Base-by-base conservation (phyloP, 2,888 invertebrate genomes). In the Ptychoptera albimana region DNA sequence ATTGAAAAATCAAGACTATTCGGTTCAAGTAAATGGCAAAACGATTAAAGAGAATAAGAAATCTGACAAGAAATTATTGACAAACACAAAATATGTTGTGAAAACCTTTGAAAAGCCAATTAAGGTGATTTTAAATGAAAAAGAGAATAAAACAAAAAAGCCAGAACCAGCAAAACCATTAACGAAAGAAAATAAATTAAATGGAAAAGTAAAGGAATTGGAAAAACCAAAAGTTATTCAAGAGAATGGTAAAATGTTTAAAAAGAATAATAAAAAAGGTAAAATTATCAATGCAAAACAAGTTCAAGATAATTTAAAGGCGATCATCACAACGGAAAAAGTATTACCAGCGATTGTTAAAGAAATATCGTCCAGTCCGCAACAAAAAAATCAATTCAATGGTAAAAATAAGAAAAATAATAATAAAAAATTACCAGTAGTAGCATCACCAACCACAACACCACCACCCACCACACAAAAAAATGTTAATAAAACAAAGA, bases 91-190 rank as follows among this genome's bases (percentile, higher is more conserved):
- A 48, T 58, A 61, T n/a, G 60, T 61, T 3, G 63, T 62, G 4
- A 60, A 60, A 46, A 63, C 63, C 3, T 64, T 64, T 43, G 64
- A 64, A 41, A 57, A 63, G 37, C 61, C 64, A 0, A 44, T 57
- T 1, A 62, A 64, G 44, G 50, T 55, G 1, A 48, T 52, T 7
- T 32, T 9, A 8, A 60, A 57, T 30, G 55, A 54, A 34, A 50
- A 52, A 31, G 49, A 47, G 8, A 16, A 16, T 7, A 8, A 42
- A 11, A 32, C 32, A 29, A 37, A 11, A 2, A 23, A 7, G n/a
- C n/a, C n/a, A 5, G 23, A 5, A 23, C 3, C 23, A 7, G 23
- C 7, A 5, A 23, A 23, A 23, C 4, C 2, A 14, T 14, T 2
- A 30, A 30, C 3, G 9, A 16, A 44, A 44, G n/a, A 46, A 45